A percentile compares a stretch with the other conserved stretches of the same genome.
These are phyloP conservation scores for Euspilapteryx auroguttella DNA, from an alignment of 2,888 invertebrate genomes.

Conservation along the genomic window DNA sequence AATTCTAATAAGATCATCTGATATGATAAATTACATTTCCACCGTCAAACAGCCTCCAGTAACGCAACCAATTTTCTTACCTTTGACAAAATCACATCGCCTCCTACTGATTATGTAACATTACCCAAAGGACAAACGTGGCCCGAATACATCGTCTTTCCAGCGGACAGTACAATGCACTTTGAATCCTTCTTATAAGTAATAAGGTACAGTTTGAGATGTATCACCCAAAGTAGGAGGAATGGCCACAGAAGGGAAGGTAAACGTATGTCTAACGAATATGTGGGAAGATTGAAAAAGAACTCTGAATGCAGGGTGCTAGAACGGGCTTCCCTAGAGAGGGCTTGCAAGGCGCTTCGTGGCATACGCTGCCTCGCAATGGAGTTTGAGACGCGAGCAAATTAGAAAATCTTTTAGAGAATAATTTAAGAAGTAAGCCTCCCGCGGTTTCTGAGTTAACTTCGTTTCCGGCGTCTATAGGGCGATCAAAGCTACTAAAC, in stretches of 20 bases:
- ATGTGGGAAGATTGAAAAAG: slow-evolving; percentile 26
- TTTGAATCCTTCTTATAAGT: slow-evolving; percentile 37
- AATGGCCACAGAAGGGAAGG: slow-evolving; percentile 20
- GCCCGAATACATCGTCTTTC: slow-evolving; percentile 27
- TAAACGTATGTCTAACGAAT: too few relatives aligned
- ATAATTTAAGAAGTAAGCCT: slow-evolving; percentile 48
- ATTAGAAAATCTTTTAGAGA: slow-evolving; percentile 59
- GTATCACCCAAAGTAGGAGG: slow-evolving; percentile 7
- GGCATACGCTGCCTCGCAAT: slow-evolving; percentile 23
- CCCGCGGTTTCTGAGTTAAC: slow-evolving; percentile 22
- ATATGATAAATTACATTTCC: slow-evolving; percentile 33
- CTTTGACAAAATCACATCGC: slow-evolving; percentile 55
- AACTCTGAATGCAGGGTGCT: too few relatives aligned
- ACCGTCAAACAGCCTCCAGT: too few relatives aligned
- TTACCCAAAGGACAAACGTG: slow-evolving; percentile 55
- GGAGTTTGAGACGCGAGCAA: slow-evolving; percentile 38
- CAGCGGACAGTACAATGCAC: slow-evolving; percentile 16
- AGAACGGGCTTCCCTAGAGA: too few relatives aligned
- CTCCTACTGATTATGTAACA: slow-evolving; percentile 52
- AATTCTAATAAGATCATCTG: too few relatives aligned
- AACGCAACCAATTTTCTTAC: slow-evolving; percentile 58
- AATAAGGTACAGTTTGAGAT: slow-evolving; percentile 33
- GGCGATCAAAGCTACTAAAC: slow-evolving; percentile 15
- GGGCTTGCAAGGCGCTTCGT: too few relatives aligned
- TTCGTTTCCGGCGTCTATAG: slow-evolving; percentile 19